Percentiles rank a stretch among this genome's conserved stretches.
Evolutionary conservation across 1,140 invertebrate species (phyloP).

Genomic region (Drosophila bipectinata): DNA sequence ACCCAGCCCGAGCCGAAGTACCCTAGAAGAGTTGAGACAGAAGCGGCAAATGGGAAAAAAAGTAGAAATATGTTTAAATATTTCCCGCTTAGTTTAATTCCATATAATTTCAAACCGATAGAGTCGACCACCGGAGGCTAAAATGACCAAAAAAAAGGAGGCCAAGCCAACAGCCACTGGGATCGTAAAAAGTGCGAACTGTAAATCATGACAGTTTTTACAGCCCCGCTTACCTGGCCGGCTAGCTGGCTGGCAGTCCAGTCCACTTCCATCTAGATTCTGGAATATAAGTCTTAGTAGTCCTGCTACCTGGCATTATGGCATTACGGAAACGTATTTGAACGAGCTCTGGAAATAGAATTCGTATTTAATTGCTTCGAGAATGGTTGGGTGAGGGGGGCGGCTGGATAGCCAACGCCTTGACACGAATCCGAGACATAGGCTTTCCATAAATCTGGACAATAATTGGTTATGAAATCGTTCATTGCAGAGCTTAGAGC

Average conservation of each 20-base stretch:
- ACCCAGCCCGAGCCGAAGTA: not conserved
- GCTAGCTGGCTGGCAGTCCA: not conserved
- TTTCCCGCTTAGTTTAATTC: conserved; percentile 77
- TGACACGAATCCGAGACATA: conserved; percentile 37
- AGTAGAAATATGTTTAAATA: conserved; percentile 66
- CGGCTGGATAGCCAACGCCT: conserved; percentile 1
- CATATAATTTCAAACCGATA: conserved; percentile 66
- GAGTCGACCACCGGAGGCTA: conserved; percentile 44
- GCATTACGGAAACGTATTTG: conserved; percentile 50
- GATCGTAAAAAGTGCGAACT: conserved; percentile 80
- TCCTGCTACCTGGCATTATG: conserved; percentile 28
- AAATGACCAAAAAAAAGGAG: conserved; percentile 3
- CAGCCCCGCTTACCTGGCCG: conserved; percentile 25
- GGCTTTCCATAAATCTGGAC: conserved; percentile 47
- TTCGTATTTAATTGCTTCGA: conserved; percentile 55
- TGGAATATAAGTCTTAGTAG: not conserved
- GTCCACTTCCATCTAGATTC: not conserved
- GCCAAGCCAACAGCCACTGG: conserved; percentile 6
- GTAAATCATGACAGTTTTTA: conserved; percentile 82
- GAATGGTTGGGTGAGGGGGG: not conserved
- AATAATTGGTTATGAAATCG: conserved; percentile 76
- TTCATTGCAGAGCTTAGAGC: conserved; percentile 55
- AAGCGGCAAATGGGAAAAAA: conserved; percentile 46
- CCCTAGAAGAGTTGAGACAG: conserved; percentile 30
- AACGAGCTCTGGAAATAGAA: conserved; percentile 33